These are phyloP conservation scores for Andinoacara biseriatus DNA, from an alignment of 2,113 vertebrate species.

Conservation along the genomic window DNA sequence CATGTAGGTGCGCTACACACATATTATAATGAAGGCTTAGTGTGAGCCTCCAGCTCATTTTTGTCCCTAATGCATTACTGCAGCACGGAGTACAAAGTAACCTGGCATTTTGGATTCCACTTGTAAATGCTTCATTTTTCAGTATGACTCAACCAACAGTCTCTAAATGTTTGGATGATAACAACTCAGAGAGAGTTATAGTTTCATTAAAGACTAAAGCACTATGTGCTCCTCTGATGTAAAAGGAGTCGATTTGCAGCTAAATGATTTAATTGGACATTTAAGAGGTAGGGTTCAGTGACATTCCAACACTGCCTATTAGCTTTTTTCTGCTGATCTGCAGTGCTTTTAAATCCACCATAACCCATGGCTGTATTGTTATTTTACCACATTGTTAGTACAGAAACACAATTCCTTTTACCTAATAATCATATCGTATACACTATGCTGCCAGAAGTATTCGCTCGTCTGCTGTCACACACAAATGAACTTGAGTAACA, in stretches of 20 bases:
- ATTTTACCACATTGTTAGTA: not conserved
- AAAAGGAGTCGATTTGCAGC: conserved; percentile 3
- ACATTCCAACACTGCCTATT: not conserved
- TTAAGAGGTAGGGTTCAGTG: not conserved
- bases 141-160: not conserved
- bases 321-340: not conserved
- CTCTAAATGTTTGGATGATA: not conserved
- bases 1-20: not conserved
- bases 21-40: not conserved
- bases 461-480: too few species aligned
- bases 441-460: not conserved
- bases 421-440: not conserved
- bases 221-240: not conserved
- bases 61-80: not conserved
- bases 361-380: not conserved
- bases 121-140: not conserved
- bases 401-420: not conserved
- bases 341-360: not conserved
- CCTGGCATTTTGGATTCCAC: fast-evolving
- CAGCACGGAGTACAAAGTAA: not conserved
- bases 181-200: not conserved
- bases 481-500: too few species aligned
- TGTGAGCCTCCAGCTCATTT: not conserved
- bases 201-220: not conserved
- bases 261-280: not conserved